Conservation (phyloP, 2,888 invertebrate species). For the Gisinianus flammeolus region DNA sequence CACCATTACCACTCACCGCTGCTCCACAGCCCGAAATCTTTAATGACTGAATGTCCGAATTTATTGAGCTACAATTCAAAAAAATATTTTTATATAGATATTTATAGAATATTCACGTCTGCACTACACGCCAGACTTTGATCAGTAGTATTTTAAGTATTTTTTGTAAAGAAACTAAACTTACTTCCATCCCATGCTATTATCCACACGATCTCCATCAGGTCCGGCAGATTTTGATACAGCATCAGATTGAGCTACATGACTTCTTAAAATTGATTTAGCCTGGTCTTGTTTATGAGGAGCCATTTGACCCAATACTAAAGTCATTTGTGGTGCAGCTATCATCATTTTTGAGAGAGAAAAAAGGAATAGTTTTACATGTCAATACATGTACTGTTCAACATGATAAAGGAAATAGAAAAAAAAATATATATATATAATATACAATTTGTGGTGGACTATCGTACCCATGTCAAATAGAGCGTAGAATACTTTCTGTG, state of each 20-base stretch:
- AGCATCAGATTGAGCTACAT: constrained; percentile 45
- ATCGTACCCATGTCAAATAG: constrained; percentile 58
- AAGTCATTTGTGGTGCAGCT: constrained; percentile 59
- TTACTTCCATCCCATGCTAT: constrained; percentile 54
- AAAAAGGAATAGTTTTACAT: too few species aligned
- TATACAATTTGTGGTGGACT: too few species aligned
- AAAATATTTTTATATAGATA: not conserved
- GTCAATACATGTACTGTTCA: too few species aligned
- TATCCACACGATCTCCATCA: constrained; percentile 38
- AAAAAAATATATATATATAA: too few species aligned
- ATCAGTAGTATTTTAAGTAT: too few species aligned
- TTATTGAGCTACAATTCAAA: constrained; percentile 50
- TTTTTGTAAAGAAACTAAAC: too few species aligned
- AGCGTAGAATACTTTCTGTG: constrained; percentile 58
- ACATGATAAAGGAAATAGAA: too few species aligned
- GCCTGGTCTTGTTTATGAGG: constrained; percentile 58
- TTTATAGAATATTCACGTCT: too few species aligned
- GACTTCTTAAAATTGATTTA: constrained; percentile 54
- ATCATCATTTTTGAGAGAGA: too few species aligned
- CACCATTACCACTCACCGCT: too few species aligned
- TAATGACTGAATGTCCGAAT: constrained; percentile 56
- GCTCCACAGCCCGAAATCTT: constrained; percentile 40
- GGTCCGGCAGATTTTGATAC: constrained; percentile 31
- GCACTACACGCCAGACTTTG: too few species aligned
- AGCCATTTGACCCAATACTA: constrained; percentile 54